phyloP scores from a whole-genome alignment of 2,797 vertebrate species.

The Enteromius mattozi region DNA sequence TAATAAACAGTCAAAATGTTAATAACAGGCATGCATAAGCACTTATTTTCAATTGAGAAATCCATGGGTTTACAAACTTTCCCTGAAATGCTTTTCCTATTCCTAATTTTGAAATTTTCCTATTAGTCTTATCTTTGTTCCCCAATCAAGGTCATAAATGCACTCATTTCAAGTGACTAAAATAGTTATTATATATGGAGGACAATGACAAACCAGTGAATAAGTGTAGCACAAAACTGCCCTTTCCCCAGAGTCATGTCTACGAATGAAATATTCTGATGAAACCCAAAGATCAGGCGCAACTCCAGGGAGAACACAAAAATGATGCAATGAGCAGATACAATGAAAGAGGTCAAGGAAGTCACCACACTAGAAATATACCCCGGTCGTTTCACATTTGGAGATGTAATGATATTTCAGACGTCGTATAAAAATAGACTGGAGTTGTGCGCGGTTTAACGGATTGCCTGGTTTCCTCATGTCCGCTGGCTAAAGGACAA shows the following conservation, averaged over 20 bases:
- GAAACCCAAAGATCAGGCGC: constrained; percentile 14
- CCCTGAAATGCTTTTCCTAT: neutral
- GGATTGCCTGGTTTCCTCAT: constrained; percentile 58
- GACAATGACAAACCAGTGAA: neutral
- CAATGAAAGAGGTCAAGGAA: constrained; percentile 9
- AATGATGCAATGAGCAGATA: neutral
- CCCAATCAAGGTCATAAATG: neutral
- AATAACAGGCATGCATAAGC: neutral
- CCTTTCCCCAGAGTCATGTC: neutral
- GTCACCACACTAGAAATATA: constrained; percentile 44
- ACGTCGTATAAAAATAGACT: constrained; percentile 44
- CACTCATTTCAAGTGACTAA: neutral
- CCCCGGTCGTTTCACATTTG: constrained; percentile 4
- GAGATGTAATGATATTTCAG: constrained; percentile 28
- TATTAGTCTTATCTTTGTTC: neutral
- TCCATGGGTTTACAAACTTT: neutral
- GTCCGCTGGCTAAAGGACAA: constrained; percentile 53
- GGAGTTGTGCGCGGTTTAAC: constrained; percentile 59
- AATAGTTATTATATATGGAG: neutral
- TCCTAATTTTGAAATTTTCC: neutral
- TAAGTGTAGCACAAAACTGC: neutral
- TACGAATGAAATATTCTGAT: constrained; percentile 12
- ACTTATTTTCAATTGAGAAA: neutral
- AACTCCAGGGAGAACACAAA: constrained; percentile 7
- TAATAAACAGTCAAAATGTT: neutral